These are phyloP conservation scores for Heliangelus exortis DNA, from an alignment of 2,797 vertebrate species.

Conservation along the genomic window DNA sequence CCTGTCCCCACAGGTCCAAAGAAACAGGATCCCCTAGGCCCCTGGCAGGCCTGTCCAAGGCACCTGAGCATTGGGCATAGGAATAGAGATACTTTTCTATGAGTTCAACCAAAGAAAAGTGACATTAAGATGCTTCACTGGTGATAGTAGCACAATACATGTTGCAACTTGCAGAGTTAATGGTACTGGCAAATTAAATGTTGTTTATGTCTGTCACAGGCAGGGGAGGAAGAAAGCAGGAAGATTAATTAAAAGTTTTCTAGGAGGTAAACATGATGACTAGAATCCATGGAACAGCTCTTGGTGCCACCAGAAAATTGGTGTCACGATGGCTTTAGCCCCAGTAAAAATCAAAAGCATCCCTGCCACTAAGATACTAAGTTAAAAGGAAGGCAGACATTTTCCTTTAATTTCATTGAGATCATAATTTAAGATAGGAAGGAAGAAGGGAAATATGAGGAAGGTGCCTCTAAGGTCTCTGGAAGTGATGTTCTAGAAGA, in stretches of 20 bases:
- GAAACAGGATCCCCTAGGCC: background rate
- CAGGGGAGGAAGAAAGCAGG: constrained; percentile 8
- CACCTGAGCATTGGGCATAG: background rate
- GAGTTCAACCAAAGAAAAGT: background rate
- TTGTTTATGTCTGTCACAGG: background rate
- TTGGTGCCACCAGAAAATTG: background rate
- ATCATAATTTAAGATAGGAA: background rate
- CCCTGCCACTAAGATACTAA: background rate
- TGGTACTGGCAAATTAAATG: background rate
- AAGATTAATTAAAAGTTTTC: constrained; percentile 27
- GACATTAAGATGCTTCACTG: too few relatives aligned
- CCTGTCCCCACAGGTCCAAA: background rate
- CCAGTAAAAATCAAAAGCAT: background rate
- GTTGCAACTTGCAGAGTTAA: background rate
- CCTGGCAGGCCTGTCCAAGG: background rate
- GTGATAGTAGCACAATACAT: background rate
- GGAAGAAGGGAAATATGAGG: background rate
- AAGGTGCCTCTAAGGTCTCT: background rate
- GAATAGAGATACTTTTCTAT: background rate
- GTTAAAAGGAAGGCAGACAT: background rate
- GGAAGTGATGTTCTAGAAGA: background rate
- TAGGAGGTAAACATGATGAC: background rate
- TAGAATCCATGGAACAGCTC: background rate
- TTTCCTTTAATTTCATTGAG: background rate
- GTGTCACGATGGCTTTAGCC: background rate